Percentiles rank a stretch among this genome's conserved stretches.
Evolutionary conservation across 1,140 invertebrate genomes (phyloP).

Genomic region (Drosophila parabipectinata): DNA sequence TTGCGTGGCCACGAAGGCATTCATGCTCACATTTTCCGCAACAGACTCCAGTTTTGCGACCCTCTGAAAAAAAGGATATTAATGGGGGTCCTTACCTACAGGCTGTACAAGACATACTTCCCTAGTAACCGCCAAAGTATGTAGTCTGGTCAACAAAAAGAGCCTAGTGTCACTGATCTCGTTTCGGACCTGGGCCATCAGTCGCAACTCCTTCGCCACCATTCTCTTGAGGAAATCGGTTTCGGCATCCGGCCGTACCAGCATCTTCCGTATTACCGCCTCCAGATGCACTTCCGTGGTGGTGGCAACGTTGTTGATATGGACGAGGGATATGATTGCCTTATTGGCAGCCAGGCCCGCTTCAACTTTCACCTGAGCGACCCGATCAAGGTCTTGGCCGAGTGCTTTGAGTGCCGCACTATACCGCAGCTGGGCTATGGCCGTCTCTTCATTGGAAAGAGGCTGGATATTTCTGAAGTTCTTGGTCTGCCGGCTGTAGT

Average conservation of each 20-base stretch:
- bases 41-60: not conserved
- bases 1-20: slow-evolving; percentile 14
- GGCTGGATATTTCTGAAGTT: not conserved
- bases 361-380: not conserved
- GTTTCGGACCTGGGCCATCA: slow-evolving; percentile 3
- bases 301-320: not conserved
- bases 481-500: not conserved
- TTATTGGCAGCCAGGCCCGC: too few relatives aligned
- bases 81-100: too few relatives aligned
- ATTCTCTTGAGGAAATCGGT: slow-evolving; percentile 6
- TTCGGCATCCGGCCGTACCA: slow-evolving; percentile 11
- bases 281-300: slow-evolving; percentile 22
- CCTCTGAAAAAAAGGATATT: slow-evolving; percentile 2
- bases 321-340: not conserved
- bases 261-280: not conserved
- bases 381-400: not conserved
- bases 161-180: slow-evolving; percentile 17
- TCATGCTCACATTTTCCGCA: slow-evolving; percentile 11
- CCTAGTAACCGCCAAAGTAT: slow-evolving; percentile 5
- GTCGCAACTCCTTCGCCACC: slow-evolving; percentile 7
- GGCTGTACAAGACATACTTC: slow-evolving; percentile 2
- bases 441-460: not conserved
- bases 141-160: not conserved
- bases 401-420: not conserved
- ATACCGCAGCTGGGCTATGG: not conserved